Evolutionary conservation across 2,797 vertebrate species (phyloP), one percentile per base, ranked within the genome.

Genomic region (Orientallactaga sibirica): DNA sequence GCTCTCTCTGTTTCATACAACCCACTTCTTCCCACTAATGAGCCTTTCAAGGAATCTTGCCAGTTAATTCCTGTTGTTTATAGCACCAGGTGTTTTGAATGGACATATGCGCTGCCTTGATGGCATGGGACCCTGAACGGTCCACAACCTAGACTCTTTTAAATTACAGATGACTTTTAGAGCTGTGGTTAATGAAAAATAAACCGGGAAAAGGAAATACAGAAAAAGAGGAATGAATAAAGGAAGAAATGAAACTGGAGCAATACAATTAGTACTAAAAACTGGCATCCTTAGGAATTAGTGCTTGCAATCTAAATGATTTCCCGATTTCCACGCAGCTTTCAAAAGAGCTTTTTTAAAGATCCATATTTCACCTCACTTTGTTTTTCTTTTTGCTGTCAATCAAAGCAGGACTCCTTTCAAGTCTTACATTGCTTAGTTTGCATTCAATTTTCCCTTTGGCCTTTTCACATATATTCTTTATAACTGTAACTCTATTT

Each of bases 171-270:
- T 15, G 66, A 41, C 55, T 88, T 48, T 82, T 80, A 66, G 25
- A 83, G 12, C 3, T 64, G 74, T 89, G n/a, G 41, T 68, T 58
- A 80, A 92, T 77, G 67, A 92, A 81, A 94, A 78, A 27, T 78
- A 24, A 33, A 88, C 15, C 3, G 90, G 73, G 7, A 86, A 92
- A 43, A 18, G 27, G 2, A 66, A 73, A 88, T 18, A 14, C 74
- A 4, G 61, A 20, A 19, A 19, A 91, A 19, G 15, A 71, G 43
- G 25, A 29, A 27, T n/a, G 68, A 48, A 33, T 19, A 7, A 68
- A 68, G 41, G 61, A 22, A 79, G 43, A 18, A 37, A 29, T 27
- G 71, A 71, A 62, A 73, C 41, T 14, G 1, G 6, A 92, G 43
- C 0, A 14, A 22, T 67, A 48, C 80, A 10, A 71, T 18, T 14